Conservation (phyloP, 2,888 invertebrate genomes). For the Sphaerophoria rueppellii region DNA sequence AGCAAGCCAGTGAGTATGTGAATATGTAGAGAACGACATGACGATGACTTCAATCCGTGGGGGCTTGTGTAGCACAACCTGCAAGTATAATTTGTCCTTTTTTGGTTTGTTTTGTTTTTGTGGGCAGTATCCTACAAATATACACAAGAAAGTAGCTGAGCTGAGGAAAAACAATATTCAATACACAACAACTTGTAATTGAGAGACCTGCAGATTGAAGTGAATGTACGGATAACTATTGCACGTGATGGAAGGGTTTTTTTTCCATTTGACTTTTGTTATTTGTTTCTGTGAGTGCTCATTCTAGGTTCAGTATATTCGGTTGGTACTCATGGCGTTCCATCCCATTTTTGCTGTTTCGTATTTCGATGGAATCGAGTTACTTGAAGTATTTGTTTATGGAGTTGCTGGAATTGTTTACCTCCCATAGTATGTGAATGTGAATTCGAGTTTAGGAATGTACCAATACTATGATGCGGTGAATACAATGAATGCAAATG, state of each 20-base stretch:
- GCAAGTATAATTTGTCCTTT: conserved; percentile 58
- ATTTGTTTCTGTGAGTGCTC: conserved; percentile 39
- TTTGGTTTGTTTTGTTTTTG: conserved; percentile 47
- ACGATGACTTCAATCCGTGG: neutral
- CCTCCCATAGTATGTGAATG: neutral
- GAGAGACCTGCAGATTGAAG: conserved; percentile 56
- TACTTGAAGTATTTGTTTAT: conserved; percentile 60
- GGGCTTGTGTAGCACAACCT: conserved; percentile 42
- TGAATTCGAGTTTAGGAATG: no score
- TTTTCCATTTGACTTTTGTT: conserved; percentile 53
- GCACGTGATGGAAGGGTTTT: conserved; percentile 50
- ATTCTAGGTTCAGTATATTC: neutral
- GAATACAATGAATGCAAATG: conserved; percentile 67
- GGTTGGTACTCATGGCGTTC: conserved; percentile 2
- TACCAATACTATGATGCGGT: conserved; percentile 8
- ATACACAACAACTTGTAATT: conserved; percentile 48
- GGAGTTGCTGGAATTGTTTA: conserved; percentile 36
- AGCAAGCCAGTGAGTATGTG: neutral
- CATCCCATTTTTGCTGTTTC: conserved; percentile 15
- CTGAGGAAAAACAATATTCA: neutral
- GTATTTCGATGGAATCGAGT: conserved; percentile 45
- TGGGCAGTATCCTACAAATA: neutral
- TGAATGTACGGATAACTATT: conserved; percentile 55
- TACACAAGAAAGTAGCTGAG: neutral
- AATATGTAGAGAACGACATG: neutral